Percentiles rank a stretch among this genome's conserved stretches.
These are phyloP conservation scores for Hypselothyrea guttata DNA, from an alignment of 2,888 invertebrate species.

Conservation along the genomic window DNA sequence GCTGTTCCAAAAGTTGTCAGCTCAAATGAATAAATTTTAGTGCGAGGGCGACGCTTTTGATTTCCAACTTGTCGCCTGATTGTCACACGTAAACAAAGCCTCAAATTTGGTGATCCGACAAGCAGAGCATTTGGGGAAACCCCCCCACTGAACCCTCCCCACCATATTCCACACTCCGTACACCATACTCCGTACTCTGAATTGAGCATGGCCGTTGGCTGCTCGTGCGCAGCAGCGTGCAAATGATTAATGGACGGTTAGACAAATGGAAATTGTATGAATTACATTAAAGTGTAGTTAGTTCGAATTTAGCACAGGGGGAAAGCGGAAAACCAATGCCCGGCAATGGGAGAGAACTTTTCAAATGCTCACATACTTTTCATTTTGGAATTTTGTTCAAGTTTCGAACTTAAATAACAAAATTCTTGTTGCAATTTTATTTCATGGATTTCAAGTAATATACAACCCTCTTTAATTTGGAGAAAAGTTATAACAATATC, in stretches of 20 bases:
- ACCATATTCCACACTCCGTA: constrained; percentile 16
- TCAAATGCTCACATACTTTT: constrained; percentile 32
- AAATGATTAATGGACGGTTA: constrained; percentile 81
- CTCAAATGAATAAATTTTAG: constrained; percentile 72
- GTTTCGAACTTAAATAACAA: constrained; percentile 16
- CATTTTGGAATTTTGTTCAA: constrained; percentile 35
- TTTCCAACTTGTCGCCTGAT: constrained; percentile 74
- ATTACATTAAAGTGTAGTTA: constrained; percentile 81
- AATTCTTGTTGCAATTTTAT: too few relatives aligned
- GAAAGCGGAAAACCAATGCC: constrained; percentile 2
- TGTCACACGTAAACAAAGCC: constrained; percentile 77
- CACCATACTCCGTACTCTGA: too few relatives aligned
- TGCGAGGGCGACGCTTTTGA: constrained; percentile 56
- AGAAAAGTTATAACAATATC: too few relatives aligned
- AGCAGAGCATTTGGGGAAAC: not conserved
- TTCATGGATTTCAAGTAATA: too few relatives aligned
- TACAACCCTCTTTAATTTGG: too few relatives aligned
- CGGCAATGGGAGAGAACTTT: constrained; percentile 34
- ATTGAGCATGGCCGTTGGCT: constrained; percentile 30
- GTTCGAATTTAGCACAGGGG: constrained; percentile 49
- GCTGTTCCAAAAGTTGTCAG: constrained; percentile 52
- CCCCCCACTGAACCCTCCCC: constrained; percentile 30
- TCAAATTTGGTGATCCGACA: constrained; percentile 61
- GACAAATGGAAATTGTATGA: constrained; percentile 82
- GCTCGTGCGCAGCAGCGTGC: constrained; percentile 69